Evolutionary conservation across 1,140 invertebrate genomes (phyloP).

Genomic region (Tenebrio molitor): DNA sequence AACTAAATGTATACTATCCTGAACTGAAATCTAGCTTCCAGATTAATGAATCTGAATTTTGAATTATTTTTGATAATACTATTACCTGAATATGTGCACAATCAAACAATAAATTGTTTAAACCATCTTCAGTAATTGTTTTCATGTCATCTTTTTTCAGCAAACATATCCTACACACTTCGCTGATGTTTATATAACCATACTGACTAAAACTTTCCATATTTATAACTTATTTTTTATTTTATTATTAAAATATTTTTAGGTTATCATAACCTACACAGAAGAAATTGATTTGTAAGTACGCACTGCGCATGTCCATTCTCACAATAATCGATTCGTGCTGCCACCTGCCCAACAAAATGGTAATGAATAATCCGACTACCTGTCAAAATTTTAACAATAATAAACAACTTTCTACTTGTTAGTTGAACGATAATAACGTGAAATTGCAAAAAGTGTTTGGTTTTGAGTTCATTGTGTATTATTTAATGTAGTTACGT

Average conservation of each 20-base stretch:
- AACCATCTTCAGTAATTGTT: conserved; percentile 3
- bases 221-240: no score
- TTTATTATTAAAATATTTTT: no score
- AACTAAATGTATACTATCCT: conserved; percentile 26
- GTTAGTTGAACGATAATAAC: conserved; percentile 26
- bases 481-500: not conserved
- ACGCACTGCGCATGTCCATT: no score
- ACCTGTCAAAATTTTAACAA: conserved; percentile 32
- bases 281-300: no score
- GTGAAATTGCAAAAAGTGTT: conserved; percentile 11
- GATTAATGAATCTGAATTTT: not conserved
- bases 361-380: conserved; percentile 11
- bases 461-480: not conserved
- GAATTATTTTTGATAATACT: no score
- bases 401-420: conserved; percentile 38
- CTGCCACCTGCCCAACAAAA: not conserved
- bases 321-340: no score
- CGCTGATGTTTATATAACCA: conserved; percentile 28
- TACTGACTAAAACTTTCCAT: conserved; percentile 16
- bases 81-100: conserved; percentile 39
- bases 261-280: no score
- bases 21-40: conserved; percentile 6
- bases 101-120: conserved; percentile 36
- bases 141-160: conserved; percentile 36
- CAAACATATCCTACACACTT: conserved; percentile 44